phyloP scores from a whole-genome alignment of 35 echinoderm and acorn worm species.

The Acanthaster planci region DNA sequence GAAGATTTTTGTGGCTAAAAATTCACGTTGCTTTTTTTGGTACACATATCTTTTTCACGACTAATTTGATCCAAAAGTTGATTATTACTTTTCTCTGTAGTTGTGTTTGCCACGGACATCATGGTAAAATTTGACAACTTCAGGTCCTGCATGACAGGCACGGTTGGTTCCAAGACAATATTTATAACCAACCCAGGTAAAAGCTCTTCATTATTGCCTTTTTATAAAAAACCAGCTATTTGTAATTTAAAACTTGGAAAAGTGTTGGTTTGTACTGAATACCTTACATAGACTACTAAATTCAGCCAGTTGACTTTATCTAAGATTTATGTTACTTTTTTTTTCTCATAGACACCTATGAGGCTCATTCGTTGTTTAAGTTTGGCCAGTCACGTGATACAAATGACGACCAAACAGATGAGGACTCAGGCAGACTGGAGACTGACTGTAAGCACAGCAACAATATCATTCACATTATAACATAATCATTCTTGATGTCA shows the following conservation, averaged over 20 bases:
- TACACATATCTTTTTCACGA: not conserved
- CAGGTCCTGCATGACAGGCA: conserved; percentile 74
- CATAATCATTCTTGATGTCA: no score
- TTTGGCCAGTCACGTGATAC: conserved; percentile 62
- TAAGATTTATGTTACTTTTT: not conserved
- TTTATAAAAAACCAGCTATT: not conserved
- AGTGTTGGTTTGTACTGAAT: not conserved
- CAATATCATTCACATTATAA: no score
- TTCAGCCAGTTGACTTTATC: no score
- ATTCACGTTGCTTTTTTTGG: not conserved
- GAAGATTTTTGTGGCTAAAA: not conserved
- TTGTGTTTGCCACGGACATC: conserved; percentile 89
- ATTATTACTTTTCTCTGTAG: conserved; percentile 44
- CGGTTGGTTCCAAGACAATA: conserved; percentile 78
- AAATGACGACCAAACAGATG: conserved; percentile 51
- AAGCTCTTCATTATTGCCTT: not conserved
- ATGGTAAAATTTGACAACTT: conserved; percentile 93
- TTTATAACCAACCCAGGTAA: conserved; percentile 89
- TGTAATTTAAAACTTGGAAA: not conserved
- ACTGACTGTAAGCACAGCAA: conserved; percentile 65
- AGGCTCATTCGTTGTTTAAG: conserved; percentile 84
- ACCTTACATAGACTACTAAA: not conserved
- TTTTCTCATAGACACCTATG: conserved; percentile 62
- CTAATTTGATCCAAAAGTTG: not conserved
- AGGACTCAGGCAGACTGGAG: conserved; percentile 22